Evolutionary conservation across 2,888 invertebrate genomes (phyloP).

Genomic region (Lasioglossum marginatum): DNA sequence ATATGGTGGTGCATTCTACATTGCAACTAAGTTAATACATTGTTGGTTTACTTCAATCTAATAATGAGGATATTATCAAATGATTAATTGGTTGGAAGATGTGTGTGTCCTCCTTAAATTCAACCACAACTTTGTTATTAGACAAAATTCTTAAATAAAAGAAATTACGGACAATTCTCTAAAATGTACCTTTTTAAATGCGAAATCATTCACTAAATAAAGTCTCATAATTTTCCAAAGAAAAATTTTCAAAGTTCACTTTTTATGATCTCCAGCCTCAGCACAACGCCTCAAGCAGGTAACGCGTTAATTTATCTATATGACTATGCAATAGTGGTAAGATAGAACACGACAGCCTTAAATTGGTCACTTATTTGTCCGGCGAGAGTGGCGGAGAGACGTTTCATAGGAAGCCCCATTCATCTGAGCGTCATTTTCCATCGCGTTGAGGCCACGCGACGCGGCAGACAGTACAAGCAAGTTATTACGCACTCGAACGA

Average conservation of each 20-base stretch:
- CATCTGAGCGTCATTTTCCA: slow-evolving; percentile 31
- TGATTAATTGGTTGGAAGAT: no score
- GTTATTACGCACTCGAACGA: slow-evolving; percentile 66
- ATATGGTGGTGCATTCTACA: not conserved
- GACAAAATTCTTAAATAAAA: no score
- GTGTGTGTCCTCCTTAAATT: no score
- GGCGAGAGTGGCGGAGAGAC: not conserved
- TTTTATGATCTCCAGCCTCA: no score
- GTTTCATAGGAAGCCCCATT: not conserved
- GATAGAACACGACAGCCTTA: not conserved
- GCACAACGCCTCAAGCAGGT: not conserved
- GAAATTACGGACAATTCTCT: no score
- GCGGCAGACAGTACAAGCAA: slow-evolving; percentile 33
- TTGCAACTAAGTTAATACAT: not conserved
- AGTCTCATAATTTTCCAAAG: no score
- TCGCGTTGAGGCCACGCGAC: slow-evolving; percentile 5
- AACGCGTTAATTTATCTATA: not conserved
- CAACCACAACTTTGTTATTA: no score
- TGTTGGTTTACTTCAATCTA: not conserved
- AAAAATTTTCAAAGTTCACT: no score
- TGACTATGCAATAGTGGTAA: not conserved
- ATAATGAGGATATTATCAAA: not conserved
- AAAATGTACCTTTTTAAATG: no score
- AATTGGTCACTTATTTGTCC: not conserved
- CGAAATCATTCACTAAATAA: no score